Evolutionary conservation across 2,888 invertebrate species (phyloP).

Genomic region (Hymenopus coronatus): DNA sequence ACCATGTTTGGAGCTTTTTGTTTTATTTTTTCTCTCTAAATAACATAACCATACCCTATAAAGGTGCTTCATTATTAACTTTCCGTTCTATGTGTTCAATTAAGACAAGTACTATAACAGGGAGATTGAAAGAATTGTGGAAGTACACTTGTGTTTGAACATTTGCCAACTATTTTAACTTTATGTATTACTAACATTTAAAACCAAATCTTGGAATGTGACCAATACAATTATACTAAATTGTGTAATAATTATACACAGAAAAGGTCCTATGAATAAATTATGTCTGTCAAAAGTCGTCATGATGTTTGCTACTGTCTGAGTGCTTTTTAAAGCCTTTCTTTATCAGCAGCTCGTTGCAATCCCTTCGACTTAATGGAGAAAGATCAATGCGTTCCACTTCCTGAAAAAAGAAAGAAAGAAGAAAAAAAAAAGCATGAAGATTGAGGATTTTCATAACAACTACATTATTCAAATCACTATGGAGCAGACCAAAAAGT

Average conservation of each 20-base stretch:
- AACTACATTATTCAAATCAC: neutral
- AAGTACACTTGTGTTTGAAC: neutral
- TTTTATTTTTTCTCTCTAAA: neutral
- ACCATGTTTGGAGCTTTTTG: no score
- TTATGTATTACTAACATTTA: neutral
- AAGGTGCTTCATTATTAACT: neutral
- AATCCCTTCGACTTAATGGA: slow-evolving; percentile 58
- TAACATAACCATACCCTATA: neutral
- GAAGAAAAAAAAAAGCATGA: neutral
- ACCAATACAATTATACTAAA: slow-evolving; percentile 10
- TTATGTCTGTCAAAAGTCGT: slow-evolving; percentile 25
- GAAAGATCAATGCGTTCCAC: slow-evolving; percentile 62
- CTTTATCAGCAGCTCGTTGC: slow-evolving; percentile 60
- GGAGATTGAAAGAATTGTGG: neutral
- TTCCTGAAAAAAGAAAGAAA: slow-evolving; percentile 45
- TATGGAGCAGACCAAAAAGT: neutral
- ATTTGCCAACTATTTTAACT: neutral
- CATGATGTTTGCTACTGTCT: slow-evolving; percentile 9
- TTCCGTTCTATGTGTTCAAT: neutral
- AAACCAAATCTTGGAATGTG: slow-evolving; percentile 5
- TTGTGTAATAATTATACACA: neutral
- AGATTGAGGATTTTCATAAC: neutral
- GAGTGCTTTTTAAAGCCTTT: slow-evolving; percentile 57
- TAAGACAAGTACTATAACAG: neutral
- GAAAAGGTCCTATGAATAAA: neutral